Percentiles rank a stretch among this genome's conserved stretches.
Evolutionary conservation across 1,140 invertebrate species (phyloP).

Genomic region (Drosophila orena): DNA sequence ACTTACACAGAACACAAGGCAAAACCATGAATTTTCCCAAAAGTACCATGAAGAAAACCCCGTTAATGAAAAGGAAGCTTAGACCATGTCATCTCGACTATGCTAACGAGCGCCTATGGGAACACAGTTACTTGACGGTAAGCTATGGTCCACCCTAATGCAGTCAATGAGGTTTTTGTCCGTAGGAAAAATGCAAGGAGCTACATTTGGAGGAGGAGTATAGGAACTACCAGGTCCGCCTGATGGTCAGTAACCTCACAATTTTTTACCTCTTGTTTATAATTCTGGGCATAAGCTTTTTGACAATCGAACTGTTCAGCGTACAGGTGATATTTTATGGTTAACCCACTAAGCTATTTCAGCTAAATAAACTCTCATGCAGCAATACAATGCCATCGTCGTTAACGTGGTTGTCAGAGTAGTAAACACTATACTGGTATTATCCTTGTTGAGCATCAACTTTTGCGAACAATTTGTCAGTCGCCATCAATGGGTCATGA

Average conservation of each 20-base stretch:
- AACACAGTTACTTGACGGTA: slow-evolving; percentile 43
- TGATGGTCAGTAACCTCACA: slow-evolving; percentile 27
- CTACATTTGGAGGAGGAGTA: slow-evolving; percentile 47
- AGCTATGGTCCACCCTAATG: neutral
- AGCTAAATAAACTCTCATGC: neutral
- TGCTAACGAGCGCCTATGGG: slow-evolving; percentile 34
- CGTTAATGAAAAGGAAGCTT: accelerated
- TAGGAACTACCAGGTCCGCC: slow-evolving; percentile 31
- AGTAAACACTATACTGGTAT: slow-evolving; percentile 54
- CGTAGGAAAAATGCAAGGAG: slow-evolving; percentile 41
- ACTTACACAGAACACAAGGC: neutral
- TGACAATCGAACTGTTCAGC: neutral
- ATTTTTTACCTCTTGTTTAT: slow-evolving; percentile 38
- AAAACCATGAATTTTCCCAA: neutral
- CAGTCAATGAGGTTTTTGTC: neutral
- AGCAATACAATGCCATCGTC: slow-evolving; percentile 17
- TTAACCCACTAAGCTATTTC: no score
- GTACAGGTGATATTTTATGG: slow-evolving; percentile 4
- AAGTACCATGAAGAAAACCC: neutral
- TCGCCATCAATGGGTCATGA: slow-evolving; percentile 82
- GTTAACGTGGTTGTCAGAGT: slow-evolving; percentile 68
- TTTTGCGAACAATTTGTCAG: slow-evolving; percentile 84
- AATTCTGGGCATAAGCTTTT: neutral
- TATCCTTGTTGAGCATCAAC: slow-evolving; percentile 84
- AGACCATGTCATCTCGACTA: slow-evolving; percentile 18